Evolutionary conservation across 2,113 vertebrate genomes (phyloP), one percentile per base, ranked within the genome.

Genomic region (Ursus arctos): DNA sequence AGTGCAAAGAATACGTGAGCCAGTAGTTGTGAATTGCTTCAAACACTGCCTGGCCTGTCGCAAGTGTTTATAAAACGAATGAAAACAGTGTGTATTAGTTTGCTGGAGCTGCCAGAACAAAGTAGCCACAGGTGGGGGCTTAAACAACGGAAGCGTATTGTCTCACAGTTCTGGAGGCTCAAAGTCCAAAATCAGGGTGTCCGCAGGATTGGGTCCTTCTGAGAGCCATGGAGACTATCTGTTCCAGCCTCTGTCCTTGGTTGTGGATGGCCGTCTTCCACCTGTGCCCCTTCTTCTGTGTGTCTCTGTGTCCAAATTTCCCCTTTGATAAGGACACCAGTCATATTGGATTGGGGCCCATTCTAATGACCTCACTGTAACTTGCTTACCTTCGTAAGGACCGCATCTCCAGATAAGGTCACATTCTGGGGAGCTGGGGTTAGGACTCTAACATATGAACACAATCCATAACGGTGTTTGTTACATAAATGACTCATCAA

Each of bases 351-450:
- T 51, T 6, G 92, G 55, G 69, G 31, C 79, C 88, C 80, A 80
- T 47, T 55, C 67, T 36, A 19, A 55, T 84, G 84, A 72, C 69
- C 61, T 94, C 24, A 59, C 83, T 79, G 90, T 89, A 95, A 97
- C 55, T 84, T 80, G 83, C 69, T 79, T 91, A 53, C 77, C 36
- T 94, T 59, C 55, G 2, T 79, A 31, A 82, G 89, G 72, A 65
- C 61, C n/a, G 0, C 61, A 33, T 90, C 53, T 94, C 49, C 49
- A 95, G 85, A 81, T 76, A 85, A 51, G 19, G 69, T 92, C 74
- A 63, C 26, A 18, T 88, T 95, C 69, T 71, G 43, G 65, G 33
- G 31, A 51, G 6, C 26, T 24, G 31, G 8, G 84, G 10, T 79
- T 69, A 76, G 79, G 65, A 76, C 74, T 61, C 43, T 8, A 33